These are phyloP conservation scores for Ondatra zibethicus DNA, from an alignment of 2,113 vertebrate genomes.

Conservation along the genomic window DNA sequence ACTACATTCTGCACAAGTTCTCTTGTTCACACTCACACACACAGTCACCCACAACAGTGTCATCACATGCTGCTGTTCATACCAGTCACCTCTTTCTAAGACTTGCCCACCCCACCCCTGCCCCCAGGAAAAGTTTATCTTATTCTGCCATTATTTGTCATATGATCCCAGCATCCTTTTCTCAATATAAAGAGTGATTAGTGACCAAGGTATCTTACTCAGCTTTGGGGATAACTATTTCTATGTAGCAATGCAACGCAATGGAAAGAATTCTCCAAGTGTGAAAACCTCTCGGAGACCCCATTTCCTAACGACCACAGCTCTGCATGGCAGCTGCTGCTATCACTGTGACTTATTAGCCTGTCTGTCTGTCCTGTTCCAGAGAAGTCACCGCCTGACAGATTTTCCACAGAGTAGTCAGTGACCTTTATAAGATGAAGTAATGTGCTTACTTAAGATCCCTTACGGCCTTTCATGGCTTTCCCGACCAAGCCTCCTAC, in stretches of 20 bases:
- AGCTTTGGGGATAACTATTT: neutral
- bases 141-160: conserved; percentile 17
- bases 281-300: neutral
- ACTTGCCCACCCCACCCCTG: neutral
- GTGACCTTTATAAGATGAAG: conserved; percentile 34
- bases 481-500: neutral
- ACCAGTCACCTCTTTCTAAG: neutral
- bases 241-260: neutral
- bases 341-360: neutral
- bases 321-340: neutral
- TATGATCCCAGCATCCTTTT: neutral
- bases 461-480: neutral
- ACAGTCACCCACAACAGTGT: neutral
- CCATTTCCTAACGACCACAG: neutral
- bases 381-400: neutral
- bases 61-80: neutral
- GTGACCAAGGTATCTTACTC: neutral
- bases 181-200: neutral
- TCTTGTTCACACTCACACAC: neutral
- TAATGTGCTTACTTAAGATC: neutral
- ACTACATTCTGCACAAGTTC: neutral
- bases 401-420: neutral
- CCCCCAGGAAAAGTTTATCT: neutral
- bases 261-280: neutral
- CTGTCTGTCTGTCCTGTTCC: neutral